These are phyloP conservation scores for Subanguina moxae DNA, from an alignment of 1,140 invertebrate genomes.

Conservation along the genomic window DNA sequence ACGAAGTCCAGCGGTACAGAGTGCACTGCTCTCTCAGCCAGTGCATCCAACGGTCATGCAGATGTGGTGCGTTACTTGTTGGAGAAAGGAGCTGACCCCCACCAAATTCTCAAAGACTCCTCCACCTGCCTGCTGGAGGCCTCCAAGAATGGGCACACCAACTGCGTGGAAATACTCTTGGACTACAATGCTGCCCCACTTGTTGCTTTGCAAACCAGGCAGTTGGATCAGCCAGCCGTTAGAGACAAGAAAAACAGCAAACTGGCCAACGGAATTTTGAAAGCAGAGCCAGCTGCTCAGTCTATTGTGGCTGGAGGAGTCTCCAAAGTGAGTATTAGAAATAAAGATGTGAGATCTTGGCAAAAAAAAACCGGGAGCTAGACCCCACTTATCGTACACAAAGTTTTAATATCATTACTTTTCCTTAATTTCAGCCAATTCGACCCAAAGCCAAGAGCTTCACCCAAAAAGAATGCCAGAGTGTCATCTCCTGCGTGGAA, in stretches of 20 bases:
- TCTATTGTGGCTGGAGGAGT: not conserved
- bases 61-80: slow-evolving; percentile 85
- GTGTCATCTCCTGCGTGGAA: too few species aligned
- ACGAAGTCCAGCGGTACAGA: slow-evolving; percentile 61
- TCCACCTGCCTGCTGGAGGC: slow-evolving; percentile 97
- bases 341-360: too few species aligned
- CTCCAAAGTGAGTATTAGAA: too few species aligned
- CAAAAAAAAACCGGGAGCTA: too few species aligned
- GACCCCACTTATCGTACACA: too few species aligned
- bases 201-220: too few species aligned
- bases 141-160: slow-evolving; percentile 90
- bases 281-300: not conserved
- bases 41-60: slow-evolving; percentile 80
- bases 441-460: slow-evolving; percentile 7
- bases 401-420: not conserved
- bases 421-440: not conserved
- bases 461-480: not conserved
- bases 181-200: slow-evolving; percentile 68
- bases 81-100: slow-evolving; percentile 83
- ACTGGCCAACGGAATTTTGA: slow-evolving; percentile 1
- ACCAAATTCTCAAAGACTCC: slow-evolving; percentile 85
- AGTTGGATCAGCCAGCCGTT: not conserved
- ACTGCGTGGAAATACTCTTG: slow-evolving; percentile 84
- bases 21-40: slow-evolving; percentile 62
- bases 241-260: slow-evolving; percentile 11